Percentiles rank a stretch among this genome's conserved stretches.
These are phyloP conservation scores for Hippocampus zosterae DNA, from an alignment of 2,113 vertebrate genomes.

Conservation along the genomic window DNA sequence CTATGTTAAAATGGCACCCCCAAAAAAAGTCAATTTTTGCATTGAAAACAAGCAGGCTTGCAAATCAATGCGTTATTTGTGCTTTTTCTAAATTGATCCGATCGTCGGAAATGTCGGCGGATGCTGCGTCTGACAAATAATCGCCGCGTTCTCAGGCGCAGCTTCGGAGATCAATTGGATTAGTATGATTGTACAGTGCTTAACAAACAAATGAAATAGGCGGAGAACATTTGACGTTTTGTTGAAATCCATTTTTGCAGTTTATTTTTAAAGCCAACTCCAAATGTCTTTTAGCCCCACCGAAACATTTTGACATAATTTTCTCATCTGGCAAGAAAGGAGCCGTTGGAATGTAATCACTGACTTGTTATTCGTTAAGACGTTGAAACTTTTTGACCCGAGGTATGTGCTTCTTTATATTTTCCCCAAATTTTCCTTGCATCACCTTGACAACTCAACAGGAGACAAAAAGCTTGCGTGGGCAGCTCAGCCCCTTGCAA, in stretches of 20 bases:
- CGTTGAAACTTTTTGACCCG: background rate
- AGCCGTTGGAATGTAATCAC: no score
- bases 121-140: background rate
- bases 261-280: background rate
- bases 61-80: background rate
- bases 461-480: background rate
- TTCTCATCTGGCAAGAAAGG: background rate
- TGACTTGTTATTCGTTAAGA: background rate
- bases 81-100: background rate
- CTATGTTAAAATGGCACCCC: background rate
- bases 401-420: background rate
- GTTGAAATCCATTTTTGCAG: background rate
- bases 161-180: background rate
- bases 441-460: background rate
- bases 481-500: background rate
- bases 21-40: background rate
- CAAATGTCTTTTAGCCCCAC: no score
- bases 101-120: background rate
- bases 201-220: background rate
- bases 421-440: background rate
- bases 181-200: background rate
- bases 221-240: background rate
- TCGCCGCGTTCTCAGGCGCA: background rate
- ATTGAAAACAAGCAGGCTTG: no score
- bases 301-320: background rate